Percentiles rank a stretch among this genome's conserved stretches.
Conservation (phyloP, 2,113 vertebrate genomes). For the Malurus melanocephalus region DNA sequence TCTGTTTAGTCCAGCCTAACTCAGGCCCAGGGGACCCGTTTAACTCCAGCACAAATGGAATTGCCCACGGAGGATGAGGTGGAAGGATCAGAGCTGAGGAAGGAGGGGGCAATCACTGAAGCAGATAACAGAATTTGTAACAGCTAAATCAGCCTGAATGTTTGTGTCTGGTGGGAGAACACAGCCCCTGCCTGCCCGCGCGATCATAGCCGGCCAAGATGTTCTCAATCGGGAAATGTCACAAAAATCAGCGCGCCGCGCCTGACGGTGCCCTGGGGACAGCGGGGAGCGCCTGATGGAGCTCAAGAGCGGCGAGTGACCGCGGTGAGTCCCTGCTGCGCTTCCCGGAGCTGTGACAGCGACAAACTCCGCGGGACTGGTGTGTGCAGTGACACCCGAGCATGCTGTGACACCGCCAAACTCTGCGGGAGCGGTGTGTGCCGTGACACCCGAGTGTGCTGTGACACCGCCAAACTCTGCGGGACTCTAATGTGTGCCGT, state of each 20-base stretch:
- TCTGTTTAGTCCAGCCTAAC: neutral
- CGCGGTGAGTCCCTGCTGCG: neutral
- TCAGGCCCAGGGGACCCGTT: neutral
- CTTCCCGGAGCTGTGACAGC: no score
- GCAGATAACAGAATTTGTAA: neutral
- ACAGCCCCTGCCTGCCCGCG: fast-evolving
- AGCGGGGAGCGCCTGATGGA: neutral
- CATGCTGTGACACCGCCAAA: no score
- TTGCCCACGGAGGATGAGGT: neutral
- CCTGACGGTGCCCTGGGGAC: neutral
- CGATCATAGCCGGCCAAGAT: fast-evolving
- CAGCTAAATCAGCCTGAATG: no score
- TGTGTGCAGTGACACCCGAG: no score
- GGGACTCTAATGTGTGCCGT: no score
- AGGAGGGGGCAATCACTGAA: neutral
- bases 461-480: no score
- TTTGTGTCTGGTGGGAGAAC: fast-evolving
- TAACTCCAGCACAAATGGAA: neutral
- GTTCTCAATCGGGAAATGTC: fast-evolving
- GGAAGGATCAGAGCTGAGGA: neutral
- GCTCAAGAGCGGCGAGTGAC: neutral
- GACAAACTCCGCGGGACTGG: no score
- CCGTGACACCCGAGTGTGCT: no score
- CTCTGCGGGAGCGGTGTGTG: no score
- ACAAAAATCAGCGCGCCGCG: fast-evolving